Evolutionary conservation across 2,888 invertebrate species (phyloP).

Genomic region (Cephonodes hylas): DNA sequence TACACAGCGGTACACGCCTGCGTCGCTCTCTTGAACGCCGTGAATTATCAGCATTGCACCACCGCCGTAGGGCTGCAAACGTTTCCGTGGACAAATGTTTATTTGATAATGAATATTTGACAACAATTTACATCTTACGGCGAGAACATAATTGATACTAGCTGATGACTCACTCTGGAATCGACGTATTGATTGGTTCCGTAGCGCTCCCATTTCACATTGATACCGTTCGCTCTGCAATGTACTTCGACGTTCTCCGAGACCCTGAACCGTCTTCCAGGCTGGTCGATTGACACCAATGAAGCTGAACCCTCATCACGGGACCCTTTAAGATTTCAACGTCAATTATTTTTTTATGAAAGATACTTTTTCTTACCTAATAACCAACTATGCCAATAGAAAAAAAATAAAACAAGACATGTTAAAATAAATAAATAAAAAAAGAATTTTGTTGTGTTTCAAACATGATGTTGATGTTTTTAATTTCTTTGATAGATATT

Average conservation of each 20-base stretch:
- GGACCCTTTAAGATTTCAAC: slow-evolving; percentile 45
- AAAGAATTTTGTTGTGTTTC: no score
- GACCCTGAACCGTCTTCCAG: slow-evolving; percentile 50
- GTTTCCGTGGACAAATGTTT: no score
- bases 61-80: slow-evolving; percentile 71
- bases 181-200: slow-evolving; percentile 62
- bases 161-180: slow-evolving; percentile 43
- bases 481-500: no score
- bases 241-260: slow-evolving; percentile 63
- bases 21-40: slow-evolving; percentile 86
- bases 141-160: neutral
- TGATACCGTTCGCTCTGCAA: slow-evolving; percentile 44
- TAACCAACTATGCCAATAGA: no score
- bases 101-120: no score
- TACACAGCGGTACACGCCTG: slow-evolving; percentile 86
- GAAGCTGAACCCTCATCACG: slow-evolving; percentile 28
- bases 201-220: slow-evolving; percentile 50
- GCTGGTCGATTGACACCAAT: slow-evolving; percentile 64
- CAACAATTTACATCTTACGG: no score
- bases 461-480: no score
- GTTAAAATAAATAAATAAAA: neutral
- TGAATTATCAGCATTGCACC: slow-evolving; percentile 83
- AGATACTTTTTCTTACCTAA: no score
- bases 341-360: no score
- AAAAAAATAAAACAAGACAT: no score